Evolutionary conservation across 1,140 invertebrate genomes (phyloP), one percentile per base, ranked within the genome.

Genomic region (Chironomus tepperi): DNA sequence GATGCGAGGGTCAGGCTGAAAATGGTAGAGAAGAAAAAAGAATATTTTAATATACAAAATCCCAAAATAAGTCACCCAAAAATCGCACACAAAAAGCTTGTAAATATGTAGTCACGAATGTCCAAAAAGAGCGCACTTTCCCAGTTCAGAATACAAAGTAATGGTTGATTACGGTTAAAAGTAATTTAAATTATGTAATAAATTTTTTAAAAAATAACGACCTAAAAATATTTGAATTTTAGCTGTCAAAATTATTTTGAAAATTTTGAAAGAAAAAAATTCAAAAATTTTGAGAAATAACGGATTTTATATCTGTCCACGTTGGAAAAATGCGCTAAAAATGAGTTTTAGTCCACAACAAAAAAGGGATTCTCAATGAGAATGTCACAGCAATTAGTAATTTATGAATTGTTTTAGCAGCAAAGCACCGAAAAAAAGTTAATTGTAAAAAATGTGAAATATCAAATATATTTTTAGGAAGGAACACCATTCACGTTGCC

Each of bases 1-100:
- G 79, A 89, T 85, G 84, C 85, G 85, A 79, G 85, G 86, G 88
- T 89, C 87, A 83, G 87, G 85, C 89, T 87, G 24, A 34, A 81
- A 76, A 86, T 83, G 73, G n/a, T 70, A 74, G 76, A 43, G 15
- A 57, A 57, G 47, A 57, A 15, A 12, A 57, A 57, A 57, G 3
- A 57, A 57, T 15, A 2, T 34, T 1, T 57, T 57, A 57, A 57
- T 57, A 10, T 72, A 12, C 19, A 15, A 18, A 19, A 34, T 34
- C 24, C 24, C 5, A 72, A 72, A 72, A 19, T 72, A 21, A 72
- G 2, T 19, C 24, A 34, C 24, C 24, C 2, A 34, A 34, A 34
- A 34, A 34, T n/a, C 24, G 5, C 24, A 34, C 24, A 34, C 1
- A 2, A 34, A 72, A 24, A 72, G 19, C 70, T 18, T 6, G 10